Percentiles rank a stretch among this genome's conserved stretches.
Conservation (phyloP, 92 coral and sea anemone genomes). For the Meandrina meandrites region DNA sequence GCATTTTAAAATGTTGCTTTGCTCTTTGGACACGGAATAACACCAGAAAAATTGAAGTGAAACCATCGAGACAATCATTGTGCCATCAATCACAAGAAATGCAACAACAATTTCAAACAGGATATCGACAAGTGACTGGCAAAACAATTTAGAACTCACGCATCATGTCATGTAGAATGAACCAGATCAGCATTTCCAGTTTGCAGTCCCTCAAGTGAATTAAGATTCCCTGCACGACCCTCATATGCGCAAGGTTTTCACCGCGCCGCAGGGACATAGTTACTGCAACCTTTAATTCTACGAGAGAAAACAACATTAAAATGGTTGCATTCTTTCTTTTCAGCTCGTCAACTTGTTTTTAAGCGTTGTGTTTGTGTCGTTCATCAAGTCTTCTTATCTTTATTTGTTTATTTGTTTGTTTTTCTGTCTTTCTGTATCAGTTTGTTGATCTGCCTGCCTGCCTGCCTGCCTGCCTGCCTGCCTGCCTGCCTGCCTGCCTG, state of each 20-base stretch:
- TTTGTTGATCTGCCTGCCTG: not conserved
- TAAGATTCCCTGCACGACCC: not conserved
- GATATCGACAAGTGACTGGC: too few relatives aligned
- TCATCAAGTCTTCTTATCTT: too few relatives aligned
- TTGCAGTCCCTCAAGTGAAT: not conserved
- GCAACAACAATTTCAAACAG: not conserved
- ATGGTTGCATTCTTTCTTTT: not conserved
- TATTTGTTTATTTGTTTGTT: not conserved
- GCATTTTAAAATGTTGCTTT: not conserved
- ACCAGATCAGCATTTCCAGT: conserved; percentile 35
- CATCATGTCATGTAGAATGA: conserved; percentile 16
- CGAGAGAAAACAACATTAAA: not conserved
- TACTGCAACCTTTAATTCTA: not conserved
- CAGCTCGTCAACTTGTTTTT: not conserved
- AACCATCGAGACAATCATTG: not conserved
- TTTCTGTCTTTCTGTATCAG: not conserved
- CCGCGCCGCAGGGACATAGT: not conserved
- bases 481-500: not conserved
- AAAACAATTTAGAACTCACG: not conserved
- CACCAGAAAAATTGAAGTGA: not conserved
- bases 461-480: not conserved
- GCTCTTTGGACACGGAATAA: too few relatives aligned
- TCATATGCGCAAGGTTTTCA: not conserved
- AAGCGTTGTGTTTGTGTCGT: not conserved
- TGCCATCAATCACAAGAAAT: too few relatives aligned